These are phyloP conservation scores for Australoheros scitulus DNA, from an alignment of 2,113 vertebrate species.

Conservation along the genomic window DNA sequence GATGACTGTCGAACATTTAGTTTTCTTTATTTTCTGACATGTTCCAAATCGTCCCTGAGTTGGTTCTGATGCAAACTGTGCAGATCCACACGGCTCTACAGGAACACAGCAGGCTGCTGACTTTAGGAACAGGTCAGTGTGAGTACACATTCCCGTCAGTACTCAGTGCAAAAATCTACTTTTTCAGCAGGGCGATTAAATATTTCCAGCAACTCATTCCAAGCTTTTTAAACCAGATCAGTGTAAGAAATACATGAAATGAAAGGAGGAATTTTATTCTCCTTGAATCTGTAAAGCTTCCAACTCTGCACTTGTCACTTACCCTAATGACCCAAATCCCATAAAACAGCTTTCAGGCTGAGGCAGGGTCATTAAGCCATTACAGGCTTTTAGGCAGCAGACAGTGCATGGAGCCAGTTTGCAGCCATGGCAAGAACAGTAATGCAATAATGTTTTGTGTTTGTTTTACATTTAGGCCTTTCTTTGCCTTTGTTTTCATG, in stretches of 20 bases:
- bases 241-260: neutral
- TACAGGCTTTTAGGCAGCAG: neutral
- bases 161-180: neutral
- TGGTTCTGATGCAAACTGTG: constrained; percentile 36
- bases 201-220: neutral
- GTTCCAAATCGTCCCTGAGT: neutral
- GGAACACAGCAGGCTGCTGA: constrained; percentile 68
- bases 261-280: neutral
- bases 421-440: neutral
- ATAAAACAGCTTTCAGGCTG: neutral
- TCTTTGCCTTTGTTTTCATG: constrained; percentile 1
- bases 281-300: neutral
- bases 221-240: neutral
- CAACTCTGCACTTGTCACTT: neutral
- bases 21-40: neutral
- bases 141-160: neutral
- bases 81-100: constrained; percentile 67
- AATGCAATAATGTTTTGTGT: neutral
- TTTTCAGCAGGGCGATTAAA: neutral
- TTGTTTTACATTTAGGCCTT: neutral
- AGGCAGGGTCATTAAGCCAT: neutral
- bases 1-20: neutral
- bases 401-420: neutral
- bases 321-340: neutral
- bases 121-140: constrained; percentile 65